Percentiles rank a stretch among this genome's conserved stretches.
Evolutionary conservation across 2,888 invertebrate genomes (phyloP).

Genomic region (Amiota mariae): DNA sequence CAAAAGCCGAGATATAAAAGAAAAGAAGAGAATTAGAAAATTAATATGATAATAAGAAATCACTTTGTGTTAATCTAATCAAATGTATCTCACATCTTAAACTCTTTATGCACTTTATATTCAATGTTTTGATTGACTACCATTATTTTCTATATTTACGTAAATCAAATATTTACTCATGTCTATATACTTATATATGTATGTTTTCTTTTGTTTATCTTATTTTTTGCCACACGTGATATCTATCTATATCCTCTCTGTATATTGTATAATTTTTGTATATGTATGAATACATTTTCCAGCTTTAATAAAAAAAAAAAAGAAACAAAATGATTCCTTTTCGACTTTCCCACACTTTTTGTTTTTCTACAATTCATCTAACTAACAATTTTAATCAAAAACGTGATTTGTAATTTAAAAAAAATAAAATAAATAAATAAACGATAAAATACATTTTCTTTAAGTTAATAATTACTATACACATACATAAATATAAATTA

Average conservation of each 20-base stretch:
- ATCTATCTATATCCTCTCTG: not conserved
- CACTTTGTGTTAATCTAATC: not conserved
- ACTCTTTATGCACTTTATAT: not conserved
- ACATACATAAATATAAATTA: slow-evolving; percentile 5
- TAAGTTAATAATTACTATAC: not conserved
- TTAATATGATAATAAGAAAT: not conserved
- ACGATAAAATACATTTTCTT: slow-evolving; percentile 3
- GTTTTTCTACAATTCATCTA: not conserved
- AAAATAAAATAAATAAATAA: slow-evolving; percentile 11
- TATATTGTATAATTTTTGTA: slow-evolving; percentile 41
- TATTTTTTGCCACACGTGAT: slow-evolving; percentile 19
- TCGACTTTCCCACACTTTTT: not conserved
- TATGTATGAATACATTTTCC: slow-evolving; percentile 24
- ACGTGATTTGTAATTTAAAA: slow-evolving; percentile 24
- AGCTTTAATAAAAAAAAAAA: not conserved
- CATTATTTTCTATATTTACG: slow-evolving; percentile 2
- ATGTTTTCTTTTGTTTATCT: not conserved
- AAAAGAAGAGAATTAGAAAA: too few species aligned
- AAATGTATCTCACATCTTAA: not conserved
- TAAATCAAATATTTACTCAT: not conserved
- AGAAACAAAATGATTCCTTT: not conserved
- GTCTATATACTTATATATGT: not conserved
- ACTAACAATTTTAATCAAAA: not conserved
- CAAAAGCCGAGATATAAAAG: too few species aligned
- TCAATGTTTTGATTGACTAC: not conserved